phyloP scores from a whole-genome alignment of 2,113 vertebrate species.

The Illadopsis cleaveri region DNA sequence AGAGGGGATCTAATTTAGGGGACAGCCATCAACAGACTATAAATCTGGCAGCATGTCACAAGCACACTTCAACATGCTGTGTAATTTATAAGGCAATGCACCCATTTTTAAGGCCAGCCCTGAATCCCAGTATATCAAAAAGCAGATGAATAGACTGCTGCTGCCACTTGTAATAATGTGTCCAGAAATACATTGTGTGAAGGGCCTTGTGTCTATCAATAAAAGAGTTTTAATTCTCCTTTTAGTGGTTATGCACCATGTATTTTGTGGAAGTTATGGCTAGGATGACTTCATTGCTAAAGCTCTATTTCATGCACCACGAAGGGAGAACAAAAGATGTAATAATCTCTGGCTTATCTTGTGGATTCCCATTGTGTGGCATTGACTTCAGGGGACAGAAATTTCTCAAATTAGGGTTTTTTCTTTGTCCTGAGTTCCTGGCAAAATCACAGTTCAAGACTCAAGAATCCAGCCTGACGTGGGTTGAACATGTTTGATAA shows the following conservation, averaged over 20 bases:
- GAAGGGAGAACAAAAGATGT: slow-evolving; percentile 6
- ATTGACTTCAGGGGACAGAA: not conserved
- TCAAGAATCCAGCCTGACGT: not conserved
- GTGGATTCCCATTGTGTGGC: not conserved
- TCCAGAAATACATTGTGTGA: not conserved
- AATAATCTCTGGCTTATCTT: not conserved
- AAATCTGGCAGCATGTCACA: not conserved
- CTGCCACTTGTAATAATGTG: not conserved
- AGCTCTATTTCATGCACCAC: not conserved
- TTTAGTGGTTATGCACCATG: not conserved
- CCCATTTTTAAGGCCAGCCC: not conserved
- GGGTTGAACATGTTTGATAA: not conserved
- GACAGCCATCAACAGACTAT: not conserved
- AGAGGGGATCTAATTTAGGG: not conserved
- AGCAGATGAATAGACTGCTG: not conserved
- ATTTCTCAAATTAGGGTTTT: not conserved
- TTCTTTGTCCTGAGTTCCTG: not conserved
- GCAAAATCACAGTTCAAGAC: not conserved
- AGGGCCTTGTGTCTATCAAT: not conserved
- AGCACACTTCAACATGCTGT: not conserved
- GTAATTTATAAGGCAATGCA: not conserved
- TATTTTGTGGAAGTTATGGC: slow-evolving; percentile 16
- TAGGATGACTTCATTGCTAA: not conserved
- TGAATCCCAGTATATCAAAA: slow-evolving; percentile 3
- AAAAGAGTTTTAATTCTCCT: slow-evolving; percentile 20